Percentiles rank a stretch among this genome's conserved stretches.
Evolutionary conservation across 2,888 invertebrate species (phyloP).

Genomic region (Drosophila barbarae): DNA sequence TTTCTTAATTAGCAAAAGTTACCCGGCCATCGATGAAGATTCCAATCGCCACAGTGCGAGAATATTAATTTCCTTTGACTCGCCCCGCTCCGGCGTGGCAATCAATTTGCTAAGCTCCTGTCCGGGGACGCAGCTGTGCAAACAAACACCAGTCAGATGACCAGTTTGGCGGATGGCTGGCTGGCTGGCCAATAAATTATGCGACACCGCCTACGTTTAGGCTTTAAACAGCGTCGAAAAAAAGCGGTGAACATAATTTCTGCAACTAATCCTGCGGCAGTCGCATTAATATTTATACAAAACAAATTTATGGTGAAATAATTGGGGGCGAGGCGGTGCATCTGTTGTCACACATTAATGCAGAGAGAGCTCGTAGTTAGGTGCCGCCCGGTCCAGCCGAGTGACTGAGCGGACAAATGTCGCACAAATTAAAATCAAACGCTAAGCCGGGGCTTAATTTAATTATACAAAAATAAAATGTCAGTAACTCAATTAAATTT

Average conservation of each 20-base stretch:
- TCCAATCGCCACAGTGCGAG: conserved; percentile 16
- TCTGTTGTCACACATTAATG: conserved; percentile 53
- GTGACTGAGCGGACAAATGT: conserved; percentile 59
- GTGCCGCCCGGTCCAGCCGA: neutral
- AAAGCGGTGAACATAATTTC: conserved; percentile 66
- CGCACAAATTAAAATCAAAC: conserved; percentile 79
- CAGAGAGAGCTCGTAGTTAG: conserved; percentile 17
- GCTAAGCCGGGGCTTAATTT: conserved; percentile 78
- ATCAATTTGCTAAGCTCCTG: conserved; percentile 68
- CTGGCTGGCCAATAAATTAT: conserved; percentile 60
- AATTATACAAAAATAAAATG: conserved; percentile 79
- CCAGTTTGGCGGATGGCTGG: conserved; percentile 23
- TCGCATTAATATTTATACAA: conserved; percentile 70
- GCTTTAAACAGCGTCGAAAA: conserved; percentile 47
- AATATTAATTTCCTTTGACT: conserved; percentile 35
- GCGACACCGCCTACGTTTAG: conserved; percentile 47
- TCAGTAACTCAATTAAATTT: conserved; percentile 79
- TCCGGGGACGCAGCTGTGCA: conserved; percentile 55
- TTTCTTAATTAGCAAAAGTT: conserved; percentile 59
- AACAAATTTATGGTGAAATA: conserved; percentile 71
- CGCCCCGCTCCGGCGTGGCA: conserved; percentile 11
- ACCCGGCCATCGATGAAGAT: conserved; percentile 28
- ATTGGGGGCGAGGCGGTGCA: conserved; percentile 44
- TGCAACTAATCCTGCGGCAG: conserved; percentile 66
- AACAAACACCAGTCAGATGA: conserved; percentile 34